A percentile compares a stretch with the other conserved stretches of the same genome.
These are phyloP conservation scores for Decapterus maruadsi DNA, from an alignment of 2,797 vertebrate genomes.

Conservation along the genomic window DNA sequence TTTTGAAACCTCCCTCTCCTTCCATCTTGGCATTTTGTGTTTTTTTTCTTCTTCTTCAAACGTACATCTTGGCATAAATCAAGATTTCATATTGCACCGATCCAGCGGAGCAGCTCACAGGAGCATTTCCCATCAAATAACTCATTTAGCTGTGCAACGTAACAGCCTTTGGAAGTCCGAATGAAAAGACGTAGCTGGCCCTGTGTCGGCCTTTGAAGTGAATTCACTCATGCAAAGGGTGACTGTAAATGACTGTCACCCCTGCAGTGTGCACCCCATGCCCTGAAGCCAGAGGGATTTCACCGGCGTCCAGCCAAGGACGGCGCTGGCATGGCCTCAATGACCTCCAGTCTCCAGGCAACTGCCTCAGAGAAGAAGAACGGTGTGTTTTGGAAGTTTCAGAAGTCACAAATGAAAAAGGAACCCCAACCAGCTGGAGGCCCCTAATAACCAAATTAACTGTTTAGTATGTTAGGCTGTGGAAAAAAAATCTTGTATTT, in stretches of 20 bases:
- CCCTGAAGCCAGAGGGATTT: conserved; percentile 75
- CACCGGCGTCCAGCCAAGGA: conserved; percentile 68
- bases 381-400: conserved; percentile 62
- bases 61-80: conserved; percentile 18
- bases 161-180: conserved; percentile 69
- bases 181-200: conserved; percentile 63
- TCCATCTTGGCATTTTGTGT: conserved; percentile 3
- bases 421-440: conserved; percentile 57
- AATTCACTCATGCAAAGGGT: conserved; percentile 80
- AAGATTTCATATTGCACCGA: conserved; percentile 12
- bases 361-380: conserved; percentile 67
- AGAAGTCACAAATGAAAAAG: conserved; percentile 71
- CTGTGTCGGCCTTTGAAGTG: conserved; percentile 75
- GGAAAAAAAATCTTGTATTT: conserved; percentile 14
- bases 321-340: conserved; percentile 74
- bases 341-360: conserved; percentile 81
- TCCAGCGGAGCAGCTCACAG: conserved; percentile 33
- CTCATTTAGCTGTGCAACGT: conserved; percentile 64
- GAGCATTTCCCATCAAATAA: conserved; percentile 44
- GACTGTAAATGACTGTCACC: conserved; percentile 80
- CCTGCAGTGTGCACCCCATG: conserved; percentile 68
- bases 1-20: not conserved
- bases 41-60: conserved; percentile 7
- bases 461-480: conserved; percentile 26
- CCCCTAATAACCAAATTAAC: conserved; percentile 45